Evolutionary conservation across 2,888 invertebrate species (phyloP), one percentile per base, ranked within the genome.

Genomic region (Eupithecia insigniata): DNA sequence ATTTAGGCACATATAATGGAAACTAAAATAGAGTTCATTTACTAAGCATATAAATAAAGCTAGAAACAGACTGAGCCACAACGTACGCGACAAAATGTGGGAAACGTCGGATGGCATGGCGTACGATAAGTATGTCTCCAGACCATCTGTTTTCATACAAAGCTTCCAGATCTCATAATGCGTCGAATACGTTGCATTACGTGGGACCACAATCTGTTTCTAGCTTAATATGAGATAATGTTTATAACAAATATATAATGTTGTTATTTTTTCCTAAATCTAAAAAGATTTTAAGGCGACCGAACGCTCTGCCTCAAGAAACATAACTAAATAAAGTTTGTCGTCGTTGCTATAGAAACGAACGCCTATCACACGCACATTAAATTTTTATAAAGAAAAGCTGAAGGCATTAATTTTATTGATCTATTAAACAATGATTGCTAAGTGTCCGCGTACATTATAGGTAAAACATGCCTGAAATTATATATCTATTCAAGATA

Each of bases 281-380:
- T 26, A 16, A 14, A 16, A 14, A 28, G 58, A 28, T 58, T 28
- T 28, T n/a, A 60, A n/a, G n/a, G 34, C 68, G 67, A 51, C 55
- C 46, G 58, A 68, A 28, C 61, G 28, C 65, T 36, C 36, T 34
- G 58, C 39, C 66, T 18, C 28, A 16, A 32, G 73, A 70, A 61
- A 39, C 18, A 30, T 30, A 70, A 71, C 71, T 67, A 55, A 66
- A 55, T 66, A 36, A 69, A 58, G 71, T 71, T 71, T 61, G 58
- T 67, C 51, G 60, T 66, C 28, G 70, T 70, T 73, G 67, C 69
- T 75, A 78, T 75, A 70, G 72, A 67, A 62, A 75, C 70, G 32
- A 76, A 81, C 51, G 68, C 64, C 16, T 39, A 67, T 61, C 67
- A 60, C 46, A 65, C 69, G 62, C 64, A 36, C 64, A 64, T 64